Evolutionary conservation across 2,797 vertebrate genomes (phyloP).

Genomic region (Gymnoscopelus braueri): DNA sequence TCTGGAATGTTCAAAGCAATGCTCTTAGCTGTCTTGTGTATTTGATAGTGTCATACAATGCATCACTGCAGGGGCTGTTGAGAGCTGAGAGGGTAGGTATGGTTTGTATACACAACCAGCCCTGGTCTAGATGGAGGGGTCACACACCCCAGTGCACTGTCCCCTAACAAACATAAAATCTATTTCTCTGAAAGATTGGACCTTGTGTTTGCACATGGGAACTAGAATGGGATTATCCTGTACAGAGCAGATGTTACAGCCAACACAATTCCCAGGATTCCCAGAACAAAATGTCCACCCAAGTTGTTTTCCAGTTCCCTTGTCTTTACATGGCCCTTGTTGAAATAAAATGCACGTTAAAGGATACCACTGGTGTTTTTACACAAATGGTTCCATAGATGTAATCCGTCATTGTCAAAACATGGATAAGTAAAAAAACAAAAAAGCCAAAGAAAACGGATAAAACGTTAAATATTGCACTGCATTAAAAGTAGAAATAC

Average conservation of each 20-base stretch:
- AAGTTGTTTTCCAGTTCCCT: conserved; percentile 41
- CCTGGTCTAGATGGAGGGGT: conserved; percentile 67
- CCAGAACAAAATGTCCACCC: conserved; percentile 6
- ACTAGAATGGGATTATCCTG: conserved; percentile 50
- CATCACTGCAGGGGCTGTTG: conserved; percentile 42
- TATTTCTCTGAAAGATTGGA: conserved; percentile 76
- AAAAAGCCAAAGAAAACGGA: no score
- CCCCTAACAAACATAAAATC: conserved; percentile 75
- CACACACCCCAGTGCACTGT: conserved; percentile 47
- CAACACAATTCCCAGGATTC: conserved; percentile 39
- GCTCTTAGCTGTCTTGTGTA: background rate
- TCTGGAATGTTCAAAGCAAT: background rate
- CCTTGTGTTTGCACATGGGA: conserved; percentile 74
- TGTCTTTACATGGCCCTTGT: conserved; percentile 6
- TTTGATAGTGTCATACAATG: conserved; percentile 44
- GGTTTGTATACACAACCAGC: conserved; percentile 66
- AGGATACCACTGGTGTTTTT: no score
- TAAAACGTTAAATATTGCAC: no score
- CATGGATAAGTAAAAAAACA: no score
- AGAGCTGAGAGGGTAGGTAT: conserved; percentile 42
- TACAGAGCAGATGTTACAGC: conserved; percentile 41
- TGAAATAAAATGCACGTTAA: no score
- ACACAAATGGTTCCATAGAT: no score
- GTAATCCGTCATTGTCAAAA: no score
- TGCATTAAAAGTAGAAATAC: no score